phyloP scores from a whole-genome alignment of 1,140 invertebrate species.

The Drosophila ogumai region DNA sequence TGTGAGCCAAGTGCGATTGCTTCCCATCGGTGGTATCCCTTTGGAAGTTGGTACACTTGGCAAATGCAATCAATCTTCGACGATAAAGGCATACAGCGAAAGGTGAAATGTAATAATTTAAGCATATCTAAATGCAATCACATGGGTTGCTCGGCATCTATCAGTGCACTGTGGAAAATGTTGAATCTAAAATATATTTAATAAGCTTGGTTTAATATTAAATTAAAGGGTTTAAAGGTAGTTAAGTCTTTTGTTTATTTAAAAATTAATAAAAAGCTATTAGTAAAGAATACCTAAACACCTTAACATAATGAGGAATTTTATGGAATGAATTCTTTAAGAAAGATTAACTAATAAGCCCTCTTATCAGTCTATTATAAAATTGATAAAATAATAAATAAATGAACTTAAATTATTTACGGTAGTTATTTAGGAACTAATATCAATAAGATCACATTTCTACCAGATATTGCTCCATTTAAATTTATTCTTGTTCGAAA shows the following conservation, averaged over 20 bases:
- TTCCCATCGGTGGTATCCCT: slow-evolving; percentile 30
- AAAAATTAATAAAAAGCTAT: too few species aligned
- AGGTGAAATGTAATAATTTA: slow-evolving; percentile 71
- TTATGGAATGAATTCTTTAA: background rate
- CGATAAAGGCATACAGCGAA: slow-evolving; percentile 59
- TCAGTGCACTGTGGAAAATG: slow-evolving; percentile 5
- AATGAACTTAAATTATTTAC: too few species aligned
- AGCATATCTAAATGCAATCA: slow-evolving; percentile 69
- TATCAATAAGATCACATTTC: background rate
- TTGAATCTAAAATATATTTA: background rate
- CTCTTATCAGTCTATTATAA: background rate
- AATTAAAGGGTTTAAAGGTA: background rate
- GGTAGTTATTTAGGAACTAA: background rate
- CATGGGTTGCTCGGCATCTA: slow-evolving; percentile 4
- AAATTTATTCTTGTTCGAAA: background rate
- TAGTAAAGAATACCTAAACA: too few species aligned
- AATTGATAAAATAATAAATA: background rate
- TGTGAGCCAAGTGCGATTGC: slow-evolving; percentile 31
- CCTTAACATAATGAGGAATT: background rate
- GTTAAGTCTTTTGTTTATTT: too few species aligned
- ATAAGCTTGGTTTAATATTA: background rate
- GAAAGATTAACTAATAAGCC: background rate
- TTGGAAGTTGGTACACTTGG: slow-evolving; percentile 33
- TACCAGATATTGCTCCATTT: background rate
- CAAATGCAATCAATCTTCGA: slow-evolving; percentile 71